These are phyloP conservation scores for Pherbina coryleti DNA, from an alignment of 2,888 invertebrate species.

Conservation along the genomic window DNA sequence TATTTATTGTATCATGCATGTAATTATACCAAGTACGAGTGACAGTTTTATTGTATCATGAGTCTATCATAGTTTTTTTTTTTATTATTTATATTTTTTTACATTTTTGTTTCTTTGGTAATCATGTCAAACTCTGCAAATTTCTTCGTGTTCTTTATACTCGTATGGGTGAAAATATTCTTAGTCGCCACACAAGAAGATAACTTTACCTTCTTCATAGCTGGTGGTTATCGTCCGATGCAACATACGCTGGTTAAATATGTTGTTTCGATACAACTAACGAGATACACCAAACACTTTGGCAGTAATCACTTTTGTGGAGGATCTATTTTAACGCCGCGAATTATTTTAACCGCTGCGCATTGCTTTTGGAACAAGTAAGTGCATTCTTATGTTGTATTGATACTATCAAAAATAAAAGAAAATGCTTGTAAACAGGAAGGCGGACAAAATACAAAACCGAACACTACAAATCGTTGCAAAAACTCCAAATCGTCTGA, in stretches of 20 bases:
- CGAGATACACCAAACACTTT: constrained; percentile 30
- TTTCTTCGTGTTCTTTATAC: not conserved
- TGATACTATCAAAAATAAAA: not conserved
- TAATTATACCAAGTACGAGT: too few species aligned
- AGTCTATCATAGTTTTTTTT: too few species aligned
- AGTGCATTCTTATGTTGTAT: not conserved
- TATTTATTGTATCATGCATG: too few species aligned
- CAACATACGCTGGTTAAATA: constrained; percentile 28
- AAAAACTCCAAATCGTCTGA: constrained; percentile 42
- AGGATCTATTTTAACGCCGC: constrained; percentile 45
- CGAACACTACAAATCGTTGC: constrained; percentile 43
- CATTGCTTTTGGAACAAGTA: constrained; percentile 38
- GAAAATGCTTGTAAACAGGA: not conserved
- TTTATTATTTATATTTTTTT: not conserved
- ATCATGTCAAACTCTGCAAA: constrained; percentile 2
- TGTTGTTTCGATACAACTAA: constrained; percentile 32
- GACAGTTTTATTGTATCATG: too few species aligned
- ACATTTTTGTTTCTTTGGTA: not conserved
- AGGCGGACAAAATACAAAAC: constrained; percentile 32
- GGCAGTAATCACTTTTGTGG: constrained; percentile 53
- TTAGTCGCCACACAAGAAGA: not conserved
- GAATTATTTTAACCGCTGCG: constrained; percentile 48
- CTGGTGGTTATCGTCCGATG: constrained; percentile 34
- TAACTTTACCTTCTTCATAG: constrained; percentile 26
- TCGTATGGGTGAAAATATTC: not conserved